These are phyloP conservation scores for Uria aalge DNA, from an alignment of 2,113 vertebrate species.

Conservation along the genomic window DNA sequence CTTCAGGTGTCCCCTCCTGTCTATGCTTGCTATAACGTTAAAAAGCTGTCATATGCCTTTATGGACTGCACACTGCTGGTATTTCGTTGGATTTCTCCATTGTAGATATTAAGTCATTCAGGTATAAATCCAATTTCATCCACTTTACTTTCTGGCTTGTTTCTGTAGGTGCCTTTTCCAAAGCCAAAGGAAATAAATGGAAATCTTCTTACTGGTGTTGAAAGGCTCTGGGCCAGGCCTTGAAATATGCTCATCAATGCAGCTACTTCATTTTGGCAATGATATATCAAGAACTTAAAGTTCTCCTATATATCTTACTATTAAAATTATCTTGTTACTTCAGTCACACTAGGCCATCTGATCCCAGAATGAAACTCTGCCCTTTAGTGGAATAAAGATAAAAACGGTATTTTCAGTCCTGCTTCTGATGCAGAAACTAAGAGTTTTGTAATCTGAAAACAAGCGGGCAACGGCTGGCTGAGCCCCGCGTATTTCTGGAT, in stretches of 20 bases:
- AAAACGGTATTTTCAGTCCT: not conserved
- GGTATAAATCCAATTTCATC: not conserved
- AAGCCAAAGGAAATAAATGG: not conserved
- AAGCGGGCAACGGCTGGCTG: not conserved
- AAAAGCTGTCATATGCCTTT: not conserved
- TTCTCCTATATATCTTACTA: not conserved
- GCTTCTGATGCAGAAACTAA: not conserved
- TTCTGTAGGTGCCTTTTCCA: not conserved
- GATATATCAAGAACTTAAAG: not conserved
- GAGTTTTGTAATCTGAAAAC: not conserved
- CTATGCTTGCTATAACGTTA: not conserved
- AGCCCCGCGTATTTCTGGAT: fast-evolving
- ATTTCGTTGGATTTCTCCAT: fast-evolving
- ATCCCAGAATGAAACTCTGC: not conserved
- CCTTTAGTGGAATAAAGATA: not conserved
- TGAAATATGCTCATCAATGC: not conserved
- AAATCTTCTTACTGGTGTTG: not conserved
- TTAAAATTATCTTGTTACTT: not conserved
- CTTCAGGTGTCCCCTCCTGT: not conserved
- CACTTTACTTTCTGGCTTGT: not conserved
- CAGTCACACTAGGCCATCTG: not conserved
- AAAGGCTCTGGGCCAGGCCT: not conserved
- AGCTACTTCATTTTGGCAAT: not conserved
- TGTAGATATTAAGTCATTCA: not conserved
- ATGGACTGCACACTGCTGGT: not conserved